phyloP scores from a whole-genome alignment of 2,113 vertebrate genomes.

The Ranitomeya variabilis region DNA sequence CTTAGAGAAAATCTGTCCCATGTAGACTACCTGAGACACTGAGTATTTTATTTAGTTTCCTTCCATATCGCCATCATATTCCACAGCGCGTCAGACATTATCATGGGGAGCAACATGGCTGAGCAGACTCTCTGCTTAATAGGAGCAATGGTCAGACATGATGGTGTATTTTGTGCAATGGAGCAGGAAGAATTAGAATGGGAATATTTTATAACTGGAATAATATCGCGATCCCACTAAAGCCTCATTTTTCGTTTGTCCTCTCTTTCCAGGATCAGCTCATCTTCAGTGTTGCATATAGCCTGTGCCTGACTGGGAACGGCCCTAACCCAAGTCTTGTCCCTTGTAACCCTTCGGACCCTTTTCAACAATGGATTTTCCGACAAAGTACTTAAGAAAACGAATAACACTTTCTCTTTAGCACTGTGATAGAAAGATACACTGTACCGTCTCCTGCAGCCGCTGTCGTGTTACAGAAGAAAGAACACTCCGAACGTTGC shows the following conservation, averaged over 20 bases:
- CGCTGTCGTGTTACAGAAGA: slow-evolving; percentile 59
- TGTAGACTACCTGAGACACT: too few species aligned
- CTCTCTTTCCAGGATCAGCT: slow-evolving; percentile 80
- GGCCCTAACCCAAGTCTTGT: slow-evolving; percentile 79
- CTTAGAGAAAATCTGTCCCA: too few species aligned
- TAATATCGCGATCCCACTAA: background rate
- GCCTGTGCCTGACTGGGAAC: slow-evolving; percentile 86
- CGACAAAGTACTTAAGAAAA: slow-evolving; percentile 71
- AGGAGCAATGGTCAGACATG: too few species aligned
- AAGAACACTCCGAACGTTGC: slow-evolving; percentile 57
- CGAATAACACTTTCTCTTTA: slow-evolving; percentile 34
- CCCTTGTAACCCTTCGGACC: slow-evolving; percentile 82
- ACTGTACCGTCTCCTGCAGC: slow-evolving; percentile 67
- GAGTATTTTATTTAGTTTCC: too few species aligned
- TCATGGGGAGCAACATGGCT: too few species aligned
- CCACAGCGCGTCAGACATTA: too few species aligned
- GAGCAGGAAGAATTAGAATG: too few species aligned
- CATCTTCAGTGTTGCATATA: slow-evolving; percentile 77
- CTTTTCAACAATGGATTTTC: slow-evolving; percentile 90
- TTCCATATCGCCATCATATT: too few species aligned
- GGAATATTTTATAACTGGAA: background rate
- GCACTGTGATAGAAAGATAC: slow-evolving; percentile 67
- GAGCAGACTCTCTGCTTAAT: too few species aligned
- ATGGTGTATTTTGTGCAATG: too few species aligned
- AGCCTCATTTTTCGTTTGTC: background rate